Percentiles rank a stretch among this genome's conserved stretches.
Conservation (phyloP, 2,888 invertebrate genomes). For the Drosophila putrida region DNA sequence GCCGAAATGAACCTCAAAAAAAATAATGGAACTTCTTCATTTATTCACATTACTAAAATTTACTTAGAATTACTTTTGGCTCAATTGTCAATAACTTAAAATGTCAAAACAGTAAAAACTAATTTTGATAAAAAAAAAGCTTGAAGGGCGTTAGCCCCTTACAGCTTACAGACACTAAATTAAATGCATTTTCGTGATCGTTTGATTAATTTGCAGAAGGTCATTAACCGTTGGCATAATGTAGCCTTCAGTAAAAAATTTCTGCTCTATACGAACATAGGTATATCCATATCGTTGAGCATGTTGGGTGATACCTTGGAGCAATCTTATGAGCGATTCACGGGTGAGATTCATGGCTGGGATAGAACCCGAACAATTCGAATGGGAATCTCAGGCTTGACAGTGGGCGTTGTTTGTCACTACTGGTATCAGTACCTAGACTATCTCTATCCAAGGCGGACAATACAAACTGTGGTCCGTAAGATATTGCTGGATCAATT, state of each 20-base stretch:
- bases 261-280: slow-evolving; percentile 91
- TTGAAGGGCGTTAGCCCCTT: slow-evolving; percentile 10
- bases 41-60: no score
- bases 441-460: slow-evolving; percentile 88
- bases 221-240: slow-evolving; percentile 35
- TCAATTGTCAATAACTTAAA: slow-evolving; percentile 22
- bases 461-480: slow-evolving; percentile 88
- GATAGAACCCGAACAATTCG: slow-evolving; percentile 88
- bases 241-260: slow-evolving; percentile 88
- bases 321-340: slow-evolving; percentile 90
- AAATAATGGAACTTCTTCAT: no score
- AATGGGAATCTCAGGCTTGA: slow-evolving; percentile 91
- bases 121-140: slow-evolving; percentile 30
- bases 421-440: slow-evolving; percentile 94
- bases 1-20: no score
- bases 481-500: slow-evolving; percentile 93
- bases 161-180: background rate
- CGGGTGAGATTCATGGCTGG: slow-evolving; percentile 86
- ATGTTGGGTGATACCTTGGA: slow-evolving; percentile 92
- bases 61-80: background rate
- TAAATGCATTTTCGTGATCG: slow-evolving; percentile 33
- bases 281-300: slow-evolving; percentile 90
- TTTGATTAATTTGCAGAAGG: slow-evolving; percentile 20
- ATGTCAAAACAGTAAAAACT: slow-evolving; percentile 19
- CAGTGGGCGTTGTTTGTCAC: slow-evolving; percentile 93